phyloP scores from a whole-genome alignment of 1,140 invertebrate genomes.

The Periplaneta americana region DNA sequence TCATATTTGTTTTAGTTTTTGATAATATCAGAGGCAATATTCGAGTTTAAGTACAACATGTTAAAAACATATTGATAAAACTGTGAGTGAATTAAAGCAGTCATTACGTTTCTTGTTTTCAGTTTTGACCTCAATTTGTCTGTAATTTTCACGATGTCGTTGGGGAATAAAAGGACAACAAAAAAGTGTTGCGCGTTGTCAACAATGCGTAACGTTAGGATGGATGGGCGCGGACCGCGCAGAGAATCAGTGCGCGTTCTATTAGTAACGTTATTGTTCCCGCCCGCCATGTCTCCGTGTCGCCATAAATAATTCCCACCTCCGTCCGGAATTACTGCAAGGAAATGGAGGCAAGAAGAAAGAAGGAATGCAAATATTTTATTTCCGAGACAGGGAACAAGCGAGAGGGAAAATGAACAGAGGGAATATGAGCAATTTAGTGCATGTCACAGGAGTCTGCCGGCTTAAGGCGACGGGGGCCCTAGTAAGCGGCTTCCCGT shows the following conservation, averaged over 20 bases:
- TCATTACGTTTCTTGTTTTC: no score
- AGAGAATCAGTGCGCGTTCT: background rate
- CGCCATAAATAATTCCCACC: background rate
- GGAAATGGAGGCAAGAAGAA: background rate
- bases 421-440: background rate
- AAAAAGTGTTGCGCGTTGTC: background rate
- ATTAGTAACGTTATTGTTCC: background rate
- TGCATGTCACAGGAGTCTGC: background rate
- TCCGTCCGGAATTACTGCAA: background rate
- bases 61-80: no score
- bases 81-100: no score
- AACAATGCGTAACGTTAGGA: background rate
- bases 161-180: no score
- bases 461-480: background rate
- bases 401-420: background rate
- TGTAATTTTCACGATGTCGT: no score
- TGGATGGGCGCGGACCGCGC: background rate
- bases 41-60: no score
- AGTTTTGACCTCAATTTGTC: no score
- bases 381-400: background rate
- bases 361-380: background rate
- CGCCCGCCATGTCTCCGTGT: background rate
- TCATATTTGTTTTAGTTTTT: no score
- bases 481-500: no score
- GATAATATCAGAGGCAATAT: no score